These are phyloP conservation scores for Sinohyriopsis cumingii DNA, from an alignment of 2,888 invertebrate species.

Conservation along the genomic window DNA sequence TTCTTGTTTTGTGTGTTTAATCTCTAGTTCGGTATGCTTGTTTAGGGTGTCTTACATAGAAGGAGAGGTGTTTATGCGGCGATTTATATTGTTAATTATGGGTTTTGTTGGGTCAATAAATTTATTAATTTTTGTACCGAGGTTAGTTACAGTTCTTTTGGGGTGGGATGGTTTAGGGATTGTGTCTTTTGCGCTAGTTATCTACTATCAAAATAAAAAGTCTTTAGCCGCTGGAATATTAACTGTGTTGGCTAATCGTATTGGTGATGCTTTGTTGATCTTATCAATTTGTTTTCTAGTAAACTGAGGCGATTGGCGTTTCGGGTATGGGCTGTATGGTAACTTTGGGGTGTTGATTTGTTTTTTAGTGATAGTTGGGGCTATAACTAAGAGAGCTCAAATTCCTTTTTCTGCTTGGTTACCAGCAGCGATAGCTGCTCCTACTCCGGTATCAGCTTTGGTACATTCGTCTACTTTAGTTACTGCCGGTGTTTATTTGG, in stretches of 20 bases:
- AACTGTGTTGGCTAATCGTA: conserved; percentile 82
- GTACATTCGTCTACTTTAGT: conserved; percentile 87
- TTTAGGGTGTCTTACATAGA: conserved; percentile 80
- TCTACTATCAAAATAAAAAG: conserved; percentile 81
- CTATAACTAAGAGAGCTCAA: conserved; percentile 85
- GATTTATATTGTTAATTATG: conserved; percentile 80
- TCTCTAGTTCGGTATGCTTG: conserved; percentile 78
- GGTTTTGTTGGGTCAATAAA: conserved; percentile 81
- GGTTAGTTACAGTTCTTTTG: conserved; percentile 81
- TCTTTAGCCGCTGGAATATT: conserved; percentile 82
- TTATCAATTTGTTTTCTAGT: conserved; percentile 64
- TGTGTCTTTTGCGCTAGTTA: conserved; percentile 82
- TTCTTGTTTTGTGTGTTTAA: conserved; percentile 74
- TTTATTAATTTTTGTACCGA: conserved; percentile 80
- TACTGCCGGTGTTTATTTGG: conserved; percentile 83
- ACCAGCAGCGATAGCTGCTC: conserved; percentile 84
- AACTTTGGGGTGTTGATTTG: not conserved
- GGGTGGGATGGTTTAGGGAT: conserved; percentile 84
- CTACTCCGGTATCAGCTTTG: conserved; percentile 84
- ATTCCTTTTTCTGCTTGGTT: conserved; percentile 86
- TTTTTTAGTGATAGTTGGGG: conserved; percentile 72
- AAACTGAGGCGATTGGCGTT: conserved; percentile 67
- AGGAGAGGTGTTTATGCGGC: conserved; percentile 76
- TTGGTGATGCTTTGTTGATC: conserved; percentile 82
- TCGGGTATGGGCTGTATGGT: not conserved